phyloP scores from a whole-genome alignment of 2,888 invertebrate species.

The Chaitophorus viminalis region DNA sequence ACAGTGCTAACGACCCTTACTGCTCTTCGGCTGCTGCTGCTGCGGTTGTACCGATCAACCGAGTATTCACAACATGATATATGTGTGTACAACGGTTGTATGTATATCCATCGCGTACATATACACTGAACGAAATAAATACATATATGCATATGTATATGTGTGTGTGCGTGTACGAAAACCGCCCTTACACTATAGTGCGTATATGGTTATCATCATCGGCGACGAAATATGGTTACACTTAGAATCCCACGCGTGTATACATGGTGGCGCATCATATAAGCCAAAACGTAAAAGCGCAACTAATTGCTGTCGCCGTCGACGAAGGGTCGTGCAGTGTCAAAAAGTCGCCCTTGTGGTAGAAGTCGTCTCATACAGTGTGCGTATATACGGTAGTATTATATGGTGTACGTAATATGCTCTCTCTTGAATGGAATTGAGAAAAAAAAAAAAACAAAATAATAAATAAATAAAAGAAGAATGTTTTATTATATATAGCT shows the following conservation, averaged over 20 bases:
- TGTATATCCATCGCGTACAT: not conserved
- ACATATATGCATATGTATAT: not conserved
- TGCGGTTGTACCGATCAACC: constrained; percentile 12
- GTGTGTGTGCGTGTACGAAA: not conserved
- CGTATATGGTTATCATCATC: not conserved
- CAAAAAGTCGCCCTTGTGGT: constrained; percentile 19
- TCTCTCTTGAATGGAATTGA: no score
- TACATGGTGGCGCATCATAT: constrained; percentile 11
- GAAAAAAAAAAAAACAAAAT: not conserved
- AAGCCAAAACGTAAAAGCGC: constrained; percentile 59
- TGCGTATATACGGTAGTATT: not conserved
- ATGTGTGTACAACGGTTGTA: not conserved
- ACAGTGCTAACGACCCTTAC: constrained; percentile 27
- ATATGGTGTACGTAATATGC: not conserved
- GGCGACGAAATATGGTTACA: constrained; percentile 54
- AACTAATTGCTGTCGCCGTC: constrained; percentile 45
- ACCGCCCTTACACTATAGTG: not conserved
- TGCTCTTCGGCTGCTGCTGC: not conserved
- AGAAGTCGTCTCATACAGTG: not conserved
- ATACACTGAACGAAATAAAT: not conserved
- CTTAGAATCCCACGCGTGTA: constrained; percentile 29
- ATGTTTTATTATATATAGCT: constrained; percentile 41
- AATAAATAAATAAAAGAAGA: constrained; percentile 28
- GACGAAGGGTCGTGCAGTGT: not conserved
- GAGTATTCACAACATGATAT: constrained; percentile 17